Conservation (phyloP, 2,113 vertebrate genomes). For the Xenus cinereus region DNA sequence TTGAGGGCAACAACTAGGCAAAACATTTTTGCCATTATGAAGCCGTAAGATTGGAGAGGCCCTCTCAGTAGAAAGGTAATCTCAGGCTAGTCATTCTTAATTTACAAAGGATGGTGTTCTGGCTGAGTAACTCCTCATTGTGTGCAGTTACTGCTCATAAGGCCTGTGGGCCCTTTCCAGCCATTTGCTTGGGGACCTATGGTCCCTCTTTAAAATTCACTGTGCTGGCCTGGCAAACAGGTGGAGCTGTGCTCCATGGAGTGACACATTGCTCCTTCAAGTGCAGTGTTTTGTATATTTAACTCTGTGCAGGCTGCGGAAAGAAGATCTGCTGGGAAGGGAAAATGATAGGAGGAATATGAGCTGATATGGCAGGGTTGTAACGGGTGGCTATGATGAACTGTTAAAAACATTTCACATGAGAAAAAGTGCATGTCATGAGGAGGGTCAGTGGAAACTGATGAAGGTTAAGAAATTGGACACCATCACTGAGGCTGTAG, state of each 20-base stretch:
- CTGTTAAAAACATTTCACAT: constrained; percentile 17
- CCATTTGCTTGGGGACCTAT: neutral
- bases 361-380: neutral
- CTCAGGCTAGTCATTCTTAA: neutral
- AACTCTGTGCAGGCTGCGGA: neutral
- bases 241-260: constrained; percentile 1
- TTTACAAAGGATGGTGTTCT: rapidly evolving
- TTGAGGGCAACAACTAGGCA: neutral
- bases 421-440: constrained; percentile 31
- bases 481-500: constrained; percentile 40
- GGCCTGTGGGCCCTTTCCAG: neutral
- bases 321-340: constrained; percentile 8
- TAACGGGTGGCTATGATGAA: neutral
- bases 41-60: neutral
- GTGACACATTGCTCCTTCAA: neutral
- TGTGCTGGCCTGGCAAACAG: constrained; percentile 16
- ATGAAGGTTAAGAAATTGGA: constrained; percentile 48
- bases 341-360: neutral
- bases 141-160: neutral
- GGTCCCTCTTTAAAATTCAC: neutral
- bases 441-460: neutral
- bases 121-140: rapidly evolving
- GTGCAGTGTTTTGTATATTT: neutral
- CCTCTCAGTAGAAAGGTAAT: neutral
- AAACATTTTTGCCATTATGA: neutral